Conservation (phyloP, 2,888 invertebrate species). For the Empis stercorea region DNA sequence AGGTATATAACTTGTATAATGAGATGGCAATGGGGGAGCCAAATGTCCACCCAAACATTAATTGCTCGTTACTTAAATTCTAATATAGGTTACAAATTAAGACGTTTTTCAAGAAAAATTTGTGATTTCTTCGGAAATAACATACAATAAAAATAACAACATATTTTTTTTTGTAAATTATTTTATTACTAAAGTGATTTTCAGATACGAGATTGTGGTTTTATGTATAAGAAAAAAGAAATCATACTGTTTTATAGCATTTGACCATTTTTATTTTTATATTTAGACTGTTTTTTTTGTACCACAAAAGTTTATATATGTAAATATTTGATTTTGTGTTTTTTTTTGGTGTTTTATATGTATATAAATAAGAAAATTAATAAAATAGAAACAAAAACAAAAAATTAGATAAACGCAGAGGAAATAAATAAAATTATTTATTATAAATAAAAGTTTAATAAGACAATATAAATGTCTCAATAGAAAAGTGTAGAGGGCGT, state of each 20-base stretch:
- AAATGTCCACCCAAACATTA: constrained; percentile 30
- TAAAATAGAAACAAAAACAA: no score
- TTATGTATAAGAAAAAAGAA: background rate
- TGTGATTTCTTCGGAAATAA: constrained; percentile 8
- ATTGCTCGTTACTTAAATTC: constrained; percentile 38
- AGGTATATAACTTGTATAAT: no score
- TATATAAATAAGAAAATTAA: no score
- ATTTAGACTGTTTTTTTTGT: no score
- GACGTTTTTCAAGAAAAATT: constrained; percentile 20
- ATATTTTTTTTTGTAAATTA: constrained; percentile 4
- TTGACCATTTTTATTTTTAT: background rate
- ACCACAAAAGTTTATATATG: no score
- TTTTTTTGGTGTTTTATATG: no score
- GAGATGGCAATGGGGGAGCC: background rate
- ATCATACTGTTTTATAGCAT: background rate
- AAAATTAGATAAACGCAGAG: no score
- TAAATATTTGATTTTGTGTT: no score
- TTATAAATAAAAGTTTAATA: no score
- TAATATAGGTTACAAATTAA: constrained; percentile 37
- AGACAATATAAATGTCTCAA: no score
- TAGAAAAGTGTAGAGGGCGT: no score
- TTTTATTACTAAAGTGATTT: background rate
- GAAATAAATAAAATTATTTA: no score
- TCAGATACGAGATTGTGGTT: background rate
- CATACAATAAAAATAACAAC: constrained; percentile 5